A percentile compares a stretch with the other conserved stretches of the same genome.
phyloP scores from a whole-genome alignment of 2,888 invertebrate genomes.

The Hermaeophaga mercurialis region DNA sequence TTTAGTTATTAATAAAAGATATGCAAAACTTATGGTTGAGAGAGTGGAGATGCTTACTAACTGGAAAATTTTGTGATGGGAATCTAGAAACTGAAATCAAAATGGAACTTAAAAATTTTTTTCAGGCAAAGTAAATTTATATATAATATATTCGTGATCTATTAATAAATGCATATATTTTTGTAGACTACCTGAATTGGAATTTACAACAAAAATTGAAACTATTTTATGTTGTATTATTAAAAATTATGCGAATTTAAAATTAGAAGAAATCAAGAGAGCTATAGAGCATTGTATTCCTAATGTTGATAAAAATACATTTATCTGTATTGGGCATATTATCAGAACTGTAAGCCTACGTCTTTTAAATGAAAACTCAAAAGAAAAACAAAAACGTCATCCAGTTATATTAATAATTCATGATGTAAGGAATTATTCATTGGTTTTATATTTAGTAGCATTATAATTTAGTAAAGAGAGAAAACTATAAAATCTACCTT shows the following conservation, averaged over 20 bases:
- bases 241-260: constrained; percentile 53
- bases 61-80: constrained; percentile 63
- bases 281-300: constrained; percentile 54
- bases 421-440: constrained; percentile 67
- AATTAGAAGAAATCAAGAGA: constrained; percentile 54
- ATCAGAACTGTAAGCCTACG: constrained; percentile 57
- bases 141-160: too few species aligned
- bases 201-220: constrained; percentile 46
- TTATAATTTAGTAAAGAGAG: too few species aligned
- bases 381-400: constrained; percentile 58
- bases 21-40: constrained; percentile 68
- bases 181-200: constrained; percentile 29
- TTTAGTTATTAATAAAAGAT: constrained; percentile 64
- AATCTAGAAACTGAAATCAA: constrained; percentile 57
- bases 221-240: constrained; percentile 58
- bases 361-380: constrained; percentile 55
- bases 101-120: constrained; percentile 52
- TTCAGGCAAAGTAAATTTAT: constrained; percentile 19
- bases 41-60: constrained; percentile 67
- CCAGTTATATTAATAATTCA: constrained; percentile 72
- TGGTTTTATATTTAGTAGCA: too few species aligned
- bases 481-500: too few species aligned
- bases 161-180: constrained; percentile 7
- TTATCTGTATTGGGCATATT: constrained; percentile 55
- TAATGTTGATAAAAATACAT: constrained; percentile 54